Evolutionary conservation across 2,888 invertebrate genomes (phyloP).

Genomic region (Caenorhabditis sp.): DNA sequence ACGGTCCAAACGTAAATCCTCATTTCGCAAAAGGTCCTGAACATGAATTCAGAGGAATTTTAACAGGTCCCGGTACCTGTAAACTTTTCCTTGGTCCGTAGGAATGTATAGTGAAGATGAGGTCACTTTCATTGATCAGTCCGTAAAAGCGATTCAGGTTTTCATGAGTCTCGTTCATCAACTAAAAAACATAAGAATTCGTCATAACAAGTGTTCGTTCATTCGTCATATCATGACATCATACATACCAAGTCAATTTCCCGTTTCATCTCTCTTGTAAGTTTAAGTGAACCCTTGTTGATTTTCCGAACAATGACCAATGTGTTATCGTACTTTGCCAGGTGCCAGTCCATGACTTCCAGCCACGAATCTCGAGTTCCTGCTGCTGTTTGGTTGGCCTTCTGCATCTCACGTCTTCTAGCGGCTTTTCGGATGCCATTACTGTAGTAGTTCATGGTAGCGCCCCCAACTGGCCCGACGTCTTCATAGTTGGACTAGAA

Average conservation of each 20-base stretch:
- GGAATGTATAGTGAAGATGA: conserved; percentile 93
- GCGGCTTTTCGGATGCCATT: conserved; percentile 62
- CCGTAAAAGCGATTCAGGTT: conserved; percentile 97
- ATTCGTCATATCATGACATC: conserved; percentile 26
- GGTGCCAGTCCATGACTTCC: conserved; percentile 66
- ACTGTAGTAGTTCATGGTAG: conserved; percentile 65
- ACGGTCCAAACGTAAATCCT: conserved; percentile 95
- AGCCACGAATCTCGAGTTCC: conserved; percentile 49
- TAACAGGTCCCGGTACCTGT: too few species aligned
- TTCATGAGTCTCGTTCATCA: conserved; percentile 88
- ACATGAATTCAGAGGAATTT: too few species aligned
- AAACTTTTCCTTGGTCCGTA: conserved; percentile 98
- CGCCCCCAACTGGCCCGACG: conserved; percentile 27
- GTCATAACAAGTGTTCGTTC: too few species aligned
- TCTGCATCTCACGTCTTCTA: conserved; percentile 34
- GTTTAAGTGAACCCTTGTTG: conserved; percentile 61
- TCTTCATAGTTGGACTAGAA: conserved; percentile 52
- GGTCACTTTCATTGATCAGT: conserved; percentile 88
- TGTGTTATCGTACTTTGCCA: conserved; percentile 63
- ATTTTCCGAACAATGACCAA: conserved; percentile 67
- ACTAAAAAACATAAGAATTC: conserved; percentile 34
- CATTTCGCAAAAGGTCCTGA: conserved; percentile 90
- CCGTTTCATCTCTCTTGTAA: conserved; percentile 71
- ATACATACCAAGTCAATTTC: conserved; percentile 68
- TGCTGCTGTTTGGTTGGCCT: conserved; percentile 10